phyloP scores from a whole-genome alignment of 2,113 vertebrate genomes.

The Dendropsophus ebraccatus region DNA sequence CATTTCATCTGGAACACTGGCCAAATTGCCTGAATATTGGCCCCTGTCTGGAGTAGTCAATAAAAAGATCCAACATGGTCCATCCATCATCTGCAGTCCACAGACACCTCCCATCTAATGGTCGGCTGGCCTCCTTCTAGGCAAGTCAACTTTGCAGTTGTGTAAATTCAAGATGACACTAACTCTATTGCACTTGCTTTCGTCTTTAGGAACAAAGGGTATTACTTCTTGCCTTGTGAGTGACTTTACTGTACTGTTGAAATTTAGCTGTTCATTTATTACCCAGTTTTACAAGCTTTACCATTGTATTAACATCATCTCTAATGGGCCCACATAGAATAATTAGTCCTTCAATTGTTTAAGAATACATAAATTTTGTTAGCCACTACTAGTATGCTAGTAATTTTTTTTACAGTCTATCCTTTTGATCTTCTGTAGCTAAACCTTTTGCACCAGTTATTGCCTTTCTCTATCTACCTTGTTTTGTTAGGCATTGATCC shows the following conservation, averaged over 20 bases:
- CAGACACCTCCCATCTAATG: neutral
- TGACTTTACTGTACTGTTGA: neutral
- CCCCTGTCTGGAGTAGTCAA: slow-evolving; percentile 14
- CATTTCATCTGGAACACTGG: slow-evolving; percentile 16
- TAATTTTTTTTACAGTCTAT: too few species aligned
- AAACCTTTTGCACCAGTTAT: too few species aligned
- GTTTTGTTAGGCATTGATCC: too few species aligned
- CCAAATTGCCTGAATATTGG: slow-evolving; percentile 14
- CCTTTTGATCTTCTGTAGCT: too few species aligned
- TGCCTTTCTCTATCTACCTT: too few species aligned
- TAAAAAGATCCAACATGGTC: slow-evolving; percentile 7
- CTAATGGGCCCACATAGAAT: neutral
- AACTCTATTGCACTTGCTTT: neutral
- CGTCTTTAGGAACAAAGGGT: neutral
- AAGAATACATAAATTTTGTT: too few species aligned
- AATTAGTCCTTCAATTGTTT: too few species aligned
- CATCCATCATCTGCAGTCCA: slow-evolving; percentile 18
- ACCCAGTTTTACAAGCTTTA: neutral
- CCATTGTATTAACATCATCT: neutral
- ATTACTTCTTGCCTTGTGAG: neutral
- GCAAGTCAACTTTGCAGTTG: neutral
- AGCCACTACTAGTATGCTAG: too few species aligned
- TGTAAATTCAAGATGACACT: neutral
- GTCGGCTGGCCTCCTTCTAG: slow-evolving; percentile 5
- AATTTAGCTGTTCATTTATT: neutral